These are phyloP conservation scores for Phrynosoma platyrhinos DNA, from an alignment of 2,113 vertebrate genomes.

Conservation along the genomic window DNA sequence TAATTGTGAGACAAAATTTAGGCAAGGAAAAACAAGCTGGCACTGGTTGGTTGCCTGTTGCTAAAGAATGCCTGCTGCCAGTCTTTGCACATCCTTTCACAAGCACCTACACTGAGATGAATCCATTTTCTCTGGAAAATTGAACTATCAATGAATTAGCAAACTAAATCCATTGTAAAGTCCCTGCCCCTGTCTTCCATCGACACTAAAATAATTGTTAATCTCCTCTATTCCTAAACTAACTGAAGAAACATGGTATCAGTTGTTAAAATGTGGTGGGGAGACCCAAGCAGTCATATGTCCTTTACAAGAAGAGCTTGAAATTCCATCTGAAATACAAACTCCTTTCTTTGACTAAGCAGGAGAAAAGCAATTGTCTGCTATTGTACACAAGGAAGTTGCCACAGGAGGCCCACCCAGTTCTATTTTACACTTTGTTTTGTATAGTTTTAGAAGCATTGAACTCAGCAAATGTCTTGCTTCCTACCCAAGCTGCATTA, in stretches of 20 bases:
- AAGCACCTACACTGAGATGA: neutral
- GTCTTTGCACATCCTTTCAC: neutral
- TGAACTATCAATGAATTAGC: neutral
- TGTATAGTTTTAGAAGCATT: neutral
- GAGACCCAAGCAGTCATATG: neutral
- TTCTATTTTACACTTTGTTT: neutral
- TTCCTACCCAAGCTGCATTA: neutral
- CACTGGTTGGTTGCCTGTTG: neutral
- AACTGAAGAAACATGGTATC: neutral
- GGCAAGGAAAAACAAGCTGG: no score
- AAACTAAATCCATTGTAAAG: neutral
- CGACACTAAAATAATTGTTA: neutral
- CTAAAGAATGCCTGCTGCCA: neutral
- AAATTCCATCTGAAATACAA: neutral
- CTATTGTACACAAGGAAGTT: neutral
- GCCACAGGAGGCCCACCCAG: neutral
- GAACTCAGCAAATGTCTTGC: neutral
- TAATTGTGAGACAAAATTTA: no score
- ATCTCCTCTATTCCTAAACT: neutral
- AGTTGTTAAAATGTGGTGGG: neutral
- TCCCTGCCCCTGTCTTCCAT: neutral
- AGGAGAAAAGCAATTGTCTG: neutral
- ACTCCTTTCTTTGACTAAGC: neutral
- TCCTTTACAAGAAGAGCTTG: neutral
- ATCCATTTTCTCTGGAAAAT: neutral